phyloP scores from a whole-genome alignment of 2,888 invertebrate genomes.

The Agrotis puta region DNA sequence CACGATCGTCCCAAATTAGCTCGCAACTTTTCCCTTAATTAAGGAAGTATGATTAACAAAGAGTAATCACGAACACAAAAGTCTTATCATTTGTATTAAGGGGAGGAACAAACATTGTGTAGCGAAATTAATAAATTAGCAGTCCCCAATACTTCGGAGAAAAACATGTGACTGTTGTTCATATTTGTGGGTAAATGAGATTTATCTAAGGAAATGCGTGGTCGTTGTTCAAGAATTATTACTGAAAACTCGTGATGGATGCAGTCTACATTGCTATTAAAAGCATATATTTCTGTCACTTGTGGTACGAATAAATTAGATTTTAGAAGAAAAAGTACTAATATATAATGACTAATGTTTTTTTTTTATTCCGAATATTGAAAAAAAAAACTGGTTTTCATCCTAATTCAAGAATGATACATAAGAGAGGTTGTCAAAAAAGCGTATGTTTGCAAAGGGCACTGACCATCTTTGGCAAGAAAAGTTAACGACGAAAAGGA shows the following conservation, averaged over 20 bases:
- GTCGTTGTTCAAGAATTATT: conserved; percentile 51
- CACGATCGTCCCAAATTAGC: conserved; percentile 84
- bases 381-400: background rate
- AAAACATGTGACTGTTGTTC: conserved; percentile 39
- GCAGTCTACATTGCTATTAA: conserved; percentile 30
- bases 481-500: conserved; percentile 7
- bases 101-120: conserved; percentile 58
- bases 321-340: background rate
- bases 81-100: conserved; percentile 84
- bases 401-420: background rate
- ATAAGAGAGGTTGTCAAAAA: background rate
- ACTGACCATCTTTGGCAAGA: background rate
- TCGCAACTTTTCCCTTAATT: conserved; percentile 87
- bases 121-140: conserved; percentile 61
- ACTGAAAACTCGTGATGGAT: conserved; percentile 36
- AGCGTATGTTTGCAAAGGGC: background rate
- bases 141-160: conserved; percentile 31
- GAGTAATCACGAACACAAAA: conserved; percentile 89
- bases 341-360: background rate
- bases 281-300: conserved; percentile 34
- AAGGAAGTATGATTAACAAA: conserved; percentile 90
- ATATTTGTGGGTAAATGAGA: conserved; percentile 55
- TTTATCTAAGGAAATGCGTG: conserved; percentile 58
- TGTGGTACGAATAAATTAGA: conserved; percentile 19
- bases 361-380: background rate